Conservation (phyloP, 2,113 vertebrate species). For the Ascaphus truei region DNA sequence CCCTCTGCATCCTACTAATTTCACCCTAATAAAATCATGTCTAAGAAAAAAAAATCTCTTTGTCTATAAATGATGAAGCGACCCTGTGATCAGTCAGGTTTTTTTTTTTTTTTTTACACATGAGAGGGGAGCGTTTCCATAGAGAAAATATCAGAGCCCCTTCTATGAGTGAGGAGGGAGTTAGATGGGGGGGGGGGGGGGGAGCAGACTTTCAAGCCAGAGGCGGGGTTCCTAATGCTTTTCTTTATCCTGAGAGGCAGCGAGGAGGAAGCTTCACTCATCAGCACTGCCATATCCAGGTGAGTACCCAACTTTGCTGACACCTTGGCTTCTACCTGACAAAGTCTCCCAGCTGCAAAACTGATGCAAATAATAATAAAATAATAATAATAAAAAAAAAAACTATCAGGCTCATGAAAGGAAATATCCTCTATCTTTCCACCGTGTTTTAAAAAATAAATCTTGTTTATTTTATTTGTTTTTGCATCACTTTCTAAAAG, state of each 20-base stretch:
- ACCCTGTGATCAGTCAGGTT: not conserved
- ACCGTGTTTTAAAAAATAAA: too few relatives aligned
- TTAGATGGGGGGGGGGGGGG: constrained; percentile 1
- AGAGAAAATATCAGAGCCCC: constrained; percentile 34
- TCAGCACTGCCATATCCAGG: constrained; percentile 30
- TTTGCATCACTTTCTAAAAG: too few relatives aligned
- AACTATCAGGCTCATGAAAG: too few relatives aligned
- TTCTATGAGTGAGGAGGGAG: constrained; percentile 29
- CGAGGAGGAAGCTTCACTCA: constrained; percentile 29
- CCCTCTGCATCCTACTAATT: not conserved
- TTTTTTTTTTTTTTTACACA: constrained; percentile 1
- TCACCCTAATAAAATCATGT: not conserved
- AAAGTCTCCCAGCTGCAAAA: too few relatives aligned
- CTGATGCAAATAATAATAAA: too few relatives aligned
- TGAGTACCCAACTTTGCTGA: constrained; percentile 6
- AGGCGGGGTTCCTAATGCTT: constrained; percentile 28
- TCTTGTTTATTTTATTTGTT: too few relatives aligned
- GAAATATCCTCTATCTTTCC: too few relatives aligned
- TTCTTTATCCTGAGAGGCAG: constrained; percentile 32
- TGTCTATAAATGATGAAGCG: fast-evolving
- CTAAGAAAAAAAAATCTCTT: not conserved
- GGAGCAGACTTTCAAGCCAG: constrained; percentile 28
- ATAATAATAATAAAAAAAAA: too few relatives aligned
- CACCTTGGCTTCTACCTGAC: not conserved
- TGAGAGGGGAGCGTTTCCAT: constrained; percentile 31